Conservation (phyloP, 1,140 invertebrate species). For the Leptopilina boulardi region DNA sequence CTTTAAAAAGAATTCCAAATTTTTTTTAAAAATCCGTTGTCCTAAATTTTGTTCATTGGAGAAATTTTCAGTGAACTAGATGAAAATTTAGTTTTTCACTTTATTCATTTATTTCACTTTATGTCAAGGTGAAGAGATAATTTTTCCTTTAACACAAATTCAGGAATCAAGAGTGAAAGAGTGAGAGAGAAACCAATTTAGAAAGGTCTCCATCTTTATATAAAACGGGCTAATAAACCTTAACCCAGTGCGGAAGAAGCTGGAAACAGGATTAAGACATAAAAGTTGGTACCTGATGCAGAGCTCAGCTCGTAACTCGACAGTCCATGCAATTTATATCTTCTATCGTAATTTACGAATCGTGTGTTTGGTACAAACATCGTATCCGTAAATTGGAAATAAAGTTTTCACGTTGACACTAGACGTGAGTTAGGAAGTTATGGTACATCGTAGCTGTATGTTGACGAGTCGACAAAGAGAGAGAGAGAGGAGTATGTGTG, state of each 20-base stretch:
- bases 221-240: constrained; percentile 4
- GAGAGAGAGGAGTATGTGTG: constrained; percentile 4
- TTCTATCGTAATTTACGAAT: constrained; percentile 24
- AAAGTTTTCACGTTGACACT: constrained; percentile 27
- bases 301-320: constrained; percentile 23
- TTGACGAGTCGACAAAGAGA: constrained; percentile 31
- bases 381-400: constrained; percentile 20
- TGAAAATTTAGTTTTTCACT: too few species aligned
- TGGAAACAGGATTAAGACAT: constrained; percentile 24
- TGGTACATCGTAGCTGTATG: constrained; percentile 38
- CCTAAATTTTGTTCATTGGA: too few species aligned
- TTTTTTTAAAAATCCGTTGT: too few species aligned
- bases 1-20: too few species aligned
- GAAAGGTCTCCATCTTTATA: not conserved
- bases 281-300: constrained; percentile 22
- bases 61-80: too few species aligned
- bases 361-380: constrained; percentile 20
- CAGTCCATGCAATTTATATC: constrained; percentile 2
- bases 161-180: not conserved
- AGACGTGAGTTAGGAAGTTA: constrained; percentile 22
- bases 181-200: not conserved
- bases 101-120: too few species aligned
- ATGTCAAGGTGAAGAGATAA: too few species aligned
- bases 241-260: not conserved
- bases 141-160: too few species aligned